Conservation (phyloP, 2,888 invertebrate genomes). For the Tetrapedia diversipes region DNA sequence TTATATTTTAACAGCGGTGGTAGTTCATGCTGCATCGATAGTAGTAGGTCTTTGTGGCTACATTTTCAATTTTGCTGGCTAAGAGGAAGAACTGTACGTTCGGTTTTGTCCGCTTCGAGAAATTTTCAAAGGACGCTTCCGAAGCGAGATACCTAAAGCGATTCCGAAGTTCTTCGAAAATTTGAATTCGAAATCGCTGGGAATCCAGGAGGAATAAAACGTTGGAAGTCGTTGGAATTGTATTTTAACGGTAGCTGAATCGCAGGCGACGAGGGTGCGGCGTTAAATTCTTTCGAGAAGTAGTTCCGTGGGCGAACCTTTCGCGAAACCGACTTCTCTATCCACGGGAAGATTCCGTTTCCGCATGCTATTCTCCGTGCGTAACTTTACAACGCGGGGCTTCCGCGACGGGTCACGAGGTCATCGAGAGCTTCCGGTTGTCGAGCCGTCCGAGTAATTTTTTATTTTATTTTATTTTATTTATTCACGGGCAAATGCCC, state of each 20-base stretch:
- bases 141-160: background rate
- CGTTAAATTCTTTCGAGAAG: background rate
- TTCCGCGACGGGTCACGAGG: background rate
- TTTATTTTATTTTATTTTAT: too few species aligned
- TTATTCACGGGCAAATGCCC: too few species aligned
- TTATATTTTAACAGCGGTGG: too few species aligned
- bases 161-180: background rate
- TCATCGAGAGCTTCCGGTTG: background rate
- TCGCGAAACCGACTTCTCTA: too few species aligned
- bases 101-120: too few species aligned
- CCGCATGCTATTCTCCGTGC: background rate
- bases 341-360: conserved; percentile 14
- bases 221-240: background rate
- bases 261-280: background rate
- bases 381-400: conserved; percentile 26
- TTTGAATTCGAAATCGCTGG: background rate
- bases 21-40: too few species aligned
- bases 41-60: too few species aligned
- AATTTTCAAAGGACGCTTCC: too few species aligned
- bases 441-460: conserved; percentile 9
- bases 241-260: background rate
- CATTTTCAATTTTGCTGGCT: too few species aligned
- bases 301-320: background rate
- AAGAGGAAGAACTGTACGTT: too few species aligned
- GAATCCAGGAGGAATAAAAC: background rate